Evolutionary conservation across 2,797 vertebrate genomes (phyloP).

Genomic region (Sebastes goodei): DNA sequence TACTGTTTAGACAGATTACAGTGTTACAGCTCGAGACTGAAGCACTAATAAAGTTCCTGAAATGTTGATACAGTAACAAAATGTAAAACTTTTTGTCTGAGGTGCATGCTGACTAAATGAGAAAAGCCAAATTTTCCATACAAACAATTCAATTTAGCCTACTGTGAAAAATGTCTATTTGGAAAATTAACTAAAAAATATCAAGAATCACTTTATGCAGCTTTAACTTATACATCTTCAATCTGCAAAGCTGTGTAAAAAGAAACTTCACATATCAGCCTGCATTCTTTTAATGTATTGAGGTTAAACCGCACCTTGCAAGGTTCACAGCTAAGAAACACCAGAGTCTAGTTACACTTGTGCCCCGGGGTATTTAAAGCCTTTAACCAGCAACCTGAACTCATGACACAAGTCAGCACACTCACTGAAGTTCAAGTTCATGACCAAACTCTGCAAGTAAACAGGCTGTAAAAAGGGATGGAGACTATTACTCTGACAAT

Average conservation of each 20-base stretch:
- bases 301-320: slow-evolving; percentile 67
- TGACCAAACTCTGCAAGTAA: slow-evolving; percentile 19
- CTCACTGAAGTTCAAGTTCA: slow-evolving; percentile 62
- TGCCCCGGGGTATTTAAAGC: slow-evolving; percentile 55
- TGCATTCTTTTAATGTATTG: slow-evolving; percentile 55
- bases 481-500: neutral
- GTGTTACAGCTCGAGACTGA: neutral
- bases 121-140: neutral
- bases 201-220: neutral
- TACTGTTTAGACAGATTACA: slow-evolving; percentile 2
- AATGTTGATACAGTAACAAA: neutral
- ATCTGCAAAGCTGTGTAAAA: slow-evolving; percentile 24
- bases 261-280: slow-evolving; percentile 39
- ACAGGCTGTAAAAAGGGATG: neutral
- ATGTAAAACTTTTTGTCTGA: neutral
- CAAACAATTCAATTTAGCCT: neutral
- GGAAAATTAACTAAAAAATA: neutral
- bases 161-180: neutral
- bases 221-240: neutral
- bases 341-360: slow-evolving; percentile 57
- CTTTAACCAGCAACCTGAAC: slow-evolving; percentile 57
- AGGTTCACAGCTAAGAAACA: slow-evolving; percentile 62
- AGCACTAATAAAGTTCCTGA: neutral
- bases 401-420: slow-evolving; percentile 9
- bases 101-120: neutral